Conservation (phyloP, 2,888 invertebrate genomes). For the Drosophila picticornis region DNA sequence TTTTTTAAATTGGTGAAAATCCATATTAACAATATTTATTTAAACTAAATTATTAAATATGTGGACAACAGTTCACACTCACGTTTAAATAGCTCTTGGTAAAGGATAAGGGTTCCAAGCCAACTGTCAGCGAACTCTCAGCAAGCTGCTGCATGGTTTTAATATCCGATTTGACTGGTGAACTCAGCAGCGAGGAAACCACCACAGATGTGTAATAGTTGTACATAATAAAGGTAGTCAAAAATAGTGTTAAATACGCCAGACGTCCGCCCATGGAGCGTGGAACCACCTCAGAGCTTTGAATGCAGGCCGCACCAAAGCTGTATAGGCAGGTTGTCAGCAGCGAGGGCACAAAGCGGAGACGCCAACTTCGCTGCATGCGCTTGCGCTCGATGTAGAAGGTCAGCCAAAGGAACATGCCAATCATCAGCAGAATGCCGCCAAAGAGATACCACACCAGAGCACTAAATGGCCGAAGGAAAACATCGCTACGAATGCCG, state of each 20-base stretch:
- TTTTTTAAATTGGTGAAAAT: background rate
- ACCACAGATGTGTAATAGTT: conserved; percentile 89
- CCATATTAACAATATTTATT: background rate
- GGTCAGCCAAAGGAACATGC: conserved; percentile 81
- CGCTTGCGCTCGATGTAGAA: conserved; percentile 74
- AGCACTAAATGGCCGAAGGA: conserved; percentile 86
- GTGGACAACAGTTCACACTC: conserved; percentile 19
- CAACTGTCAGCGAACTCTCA: conserved; percentile 86
- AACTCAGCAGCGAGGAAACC: conserved; percentile 88
- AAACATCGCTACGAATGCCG: conserved; percentile 87
- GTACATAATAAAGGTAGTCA: conserved; percentile 86
- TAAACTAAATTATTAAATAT: background rate
- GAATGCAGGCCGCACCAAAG: conserved; percentile 86
- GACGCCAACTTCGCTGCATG: conserved; percentile 33
- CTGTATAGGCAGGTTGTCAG: conserved; percentile 82
- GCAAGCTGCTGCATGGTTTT: conserved; percentile 86
- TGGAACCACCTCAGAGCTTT: conserved; percentile 85
- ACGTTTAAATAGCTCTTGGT: conserved; percentile 81
- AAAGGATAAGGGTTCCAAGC: conserved; percentile 86
- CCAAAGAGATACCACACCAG: conserved; percentile 87
- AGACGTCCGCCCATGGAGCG: conserved; percentile 85
- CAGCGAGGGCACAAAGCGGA: conserved; percentile 77
- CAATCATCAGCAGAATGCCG: conserved; percentile 80
- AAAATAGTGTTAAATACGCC: conserved; percentile 72
- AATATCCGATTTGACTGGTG: conserved; percentile 86